These are phyloP conservation scores for Netelia inedita DNA, from an alignment of 2,888 invertebrate genomes.

Conservation along the genomic window DNA sequence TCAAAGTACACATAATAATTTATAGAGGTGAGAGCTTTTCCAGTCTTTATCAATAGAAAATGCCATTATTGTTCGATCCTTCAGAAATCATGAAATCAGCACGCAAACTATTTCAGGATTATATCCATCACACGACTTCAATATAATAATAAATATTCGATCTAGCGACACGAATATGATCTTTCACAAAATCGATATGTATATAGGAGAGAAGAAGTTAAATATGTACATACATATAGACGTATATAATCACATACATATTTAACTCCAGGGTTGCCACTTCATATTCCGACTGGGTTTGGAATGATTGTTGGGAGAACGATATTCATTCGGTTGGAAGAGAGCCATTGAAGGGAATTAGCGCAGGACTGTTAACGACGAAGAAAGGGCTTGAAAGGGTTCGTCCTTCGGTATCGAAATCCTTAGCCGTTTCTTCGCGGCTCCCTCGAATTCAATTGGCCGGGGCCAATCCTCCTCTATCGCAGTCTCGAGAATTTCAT, in stretches of 20 bases:
- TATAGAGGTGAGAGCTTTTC: not conserved
- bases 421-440: constrained; percentile 35
- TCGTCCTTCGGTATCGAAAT: not conserved
- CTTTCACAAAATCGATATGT: constrained; percentile 4
- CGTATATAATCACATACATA: not conserved
- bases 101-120: constrained; percentile 5
- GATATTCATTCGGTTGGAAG: constrained; percentile 49
- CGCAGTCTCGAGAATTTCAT: constrained; percentile 60
- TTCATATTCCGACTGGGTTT: constrained; percentile 10
- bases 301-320: constrained; percentile 46
- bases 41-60: not conserved
- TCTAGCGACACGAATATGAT: not conserved
- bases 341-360: constrained; percentile 67
- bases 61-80: constrained; percentile 14
- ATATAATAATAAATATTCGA: not conserved
- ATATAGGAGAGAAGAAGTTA: too few species aligned
- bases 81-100: constrained; percentile 20
- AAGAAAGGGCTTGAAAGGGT: constrained; percentile 41
- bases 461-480: constrained; percentile 38
- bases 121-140: not conserved
- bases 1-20: not conserved
- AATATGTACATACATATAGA: not conserved
- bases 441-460: constrained; percentile 61
- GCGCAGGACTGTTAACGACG: constrained; percentile 53
- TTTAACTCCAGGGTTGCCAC: constrained; percentile 1